Conservation (phyloP, 2,888 invertebrate species). For the Alloplasta piceator region DNA sequence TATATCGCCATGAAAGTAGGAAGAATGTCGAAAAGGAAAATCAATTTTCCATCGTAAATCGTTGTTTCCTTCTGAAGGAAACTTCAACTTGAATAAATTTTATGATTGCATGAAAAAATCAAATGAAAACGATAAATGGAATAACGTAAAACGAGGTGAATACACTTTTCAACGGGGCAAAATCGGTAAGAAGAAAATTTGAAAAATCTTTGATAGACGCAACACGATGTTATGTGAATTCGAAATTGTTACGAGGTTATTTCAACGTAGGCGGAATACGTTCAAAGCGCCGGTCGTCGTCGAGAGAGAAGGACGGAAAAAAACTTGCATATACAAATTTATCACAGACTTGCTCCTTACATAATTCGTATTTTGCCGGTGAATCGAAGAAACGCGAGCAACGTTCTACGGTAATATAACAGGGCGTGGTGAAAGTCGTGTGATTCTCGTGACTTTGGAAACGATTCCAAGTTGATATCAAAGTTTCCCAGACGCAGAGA, state of each 20-base stretch:
- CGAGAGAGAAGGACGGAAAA: slow-evolving; percentile 23
- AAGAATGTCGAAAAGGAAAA: too few species aligned
- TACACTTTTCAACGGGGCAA: too few species aligned
- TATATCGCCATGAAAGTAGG: too few species aligned
- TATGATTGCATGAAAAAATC: background rate
- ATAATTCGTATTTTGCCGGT: slow-evolving; percentile 54
- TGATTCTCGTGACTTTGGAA: slow-evolving; percentile 36
- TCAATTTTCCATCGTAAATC: too few species aligned
- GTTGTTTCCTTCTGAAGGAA: background rate
- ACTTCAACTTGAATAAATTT: background rate
- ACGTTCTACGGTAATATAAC: slow-evolving; percentile 29
- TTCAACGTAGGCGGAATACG: background rate
- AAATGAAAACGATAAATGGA: too few species aligned
- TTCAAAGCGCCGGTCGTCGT: background rate
- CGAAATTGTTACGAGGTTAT: background rate
- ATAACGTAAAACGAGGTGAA: too few species aligned
- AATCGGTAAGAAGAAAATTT: too few species aligned
- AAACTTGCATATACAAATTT: slow-evolving; percentile 21
- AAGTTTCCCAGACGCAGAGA: background rate
- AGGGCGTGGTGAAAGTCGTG: slow-evolving; percentile 54
- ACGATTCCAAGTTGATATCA: slow-evolving; percentile 11
- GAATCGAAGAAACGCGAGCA: slow-evolving; percentile 55
- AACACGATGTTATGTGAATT: background rate
- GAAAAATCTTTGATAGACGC: too few species aligned
- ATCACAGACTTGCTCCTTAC: slow-evolving; percentile 52